These are phyloP conservation scores for Neoitamus cyanurus DNA, from an alignment of 2,888 invertebrate genomes.

Conservation along the genomic window DNA sequence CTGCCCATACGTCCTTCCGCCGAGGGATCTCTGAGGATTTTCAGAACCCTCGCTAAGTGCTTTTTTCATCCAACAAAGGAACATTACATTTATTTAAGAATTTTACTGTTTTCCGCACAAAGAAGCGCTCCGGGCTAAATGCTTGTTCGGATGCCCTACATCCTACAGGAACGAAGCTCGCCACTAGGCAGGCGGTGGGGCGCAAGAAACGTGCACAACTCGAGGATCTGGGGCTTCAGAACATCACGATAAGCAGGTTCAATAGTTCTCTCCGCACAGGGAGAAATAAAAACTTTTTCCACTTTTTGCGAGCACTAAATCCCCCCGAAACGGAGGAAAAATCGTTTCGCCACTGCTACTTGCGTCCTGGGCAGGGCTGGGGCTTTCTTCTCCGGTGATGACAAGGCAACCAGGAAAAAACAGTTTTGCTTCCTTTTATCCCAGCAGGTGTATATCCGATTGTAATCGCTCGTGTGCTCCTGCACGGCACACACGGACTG, in stretches of 20 bases:
- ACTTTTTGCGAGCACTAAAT: constrained; percentile 39
- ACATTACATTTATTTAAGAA: constrained; percentile 46
- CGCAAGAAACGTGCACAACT: not conserved
- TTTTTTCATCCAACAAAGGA: constrained; percentile 24
- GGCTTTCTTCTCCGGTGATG: constrained; percentile 23
- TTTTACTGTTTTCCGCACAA: constrained; percentile 39
- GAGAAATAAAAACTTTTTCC: constrained; percentile 42
- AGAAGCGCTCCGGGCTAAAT: constrained; percentile 38
- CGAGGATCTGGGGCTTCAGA: constrained; percentile 2
- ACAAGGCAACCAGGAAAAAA: constrained; percentile 40
- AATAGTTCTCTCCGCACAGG: constrained; percentile 42
- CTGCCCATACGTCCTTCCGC: not conserved
- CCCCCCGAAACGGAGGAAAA: constrained; percentile 10
- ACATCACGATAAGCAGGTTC: constrained; percentile 42
- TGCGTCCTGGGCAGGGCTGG: not conserved
- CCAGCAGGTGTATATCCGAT: constrained; percentile 43
- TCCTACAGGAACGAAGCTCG: not conserved
- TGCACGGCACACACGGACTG: not conserved
- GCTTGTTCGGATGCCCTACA: constrained; percentile 8
- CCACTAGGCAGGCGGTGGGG: not conserved
- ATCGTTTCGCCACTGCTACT: not conserved
- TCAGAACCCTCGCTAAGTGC: constrained; percentile 28
- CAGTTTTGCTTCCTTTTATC: constrained; percentile 41
- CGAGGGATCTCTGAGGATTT: constrained; percentile 15
- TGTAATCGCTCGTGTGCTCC: constrained; percentile 32